A percentile compares a stretch with the other conserved stretches of the same genome.
Evolutionary conservation across 1,140 invertebrate species (phyloP).

Genomic region (Glomeris maerens): DNA sequence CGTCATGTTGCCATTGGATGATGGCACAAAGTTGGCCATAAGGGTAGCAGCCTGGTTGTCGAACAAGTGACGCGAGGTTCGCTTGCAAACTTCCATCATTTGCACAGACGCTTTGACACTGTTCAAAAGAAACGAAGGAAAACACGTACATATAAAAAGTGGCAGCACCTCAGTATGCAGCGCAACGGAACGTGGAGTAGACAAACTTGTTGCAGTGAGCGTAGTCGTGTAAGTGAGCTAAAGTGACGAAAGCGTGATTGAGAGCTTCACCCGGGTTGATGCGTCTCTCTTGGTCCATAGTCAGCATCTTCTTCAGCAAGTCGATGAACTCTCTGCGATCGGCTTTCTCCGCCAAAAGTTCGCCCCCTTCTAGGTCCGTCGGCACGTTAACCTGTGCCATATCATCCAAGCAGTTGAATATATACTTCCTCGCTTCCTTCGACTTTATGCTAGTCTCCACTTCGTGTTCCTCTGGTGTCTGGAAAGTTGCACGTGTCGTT

Average conservation of each 20-base stretch:
- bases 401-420: constrained; percentile 98
- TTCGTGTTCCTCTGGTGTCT: constrained; percentile 96
- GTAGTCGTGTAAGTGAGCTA: constrained; percentile 88
- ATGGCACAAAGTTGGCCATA: constrained; percentile 51
- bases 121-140: too few species aligned
- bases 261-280: constrained; percentile 90
- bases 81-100: constrained; percentile 79
- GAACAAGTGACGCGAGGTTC: constrained; percentile 15
- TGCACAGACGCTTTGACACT: constrained; percentile 79
- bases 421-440: constrained; percentile 98
- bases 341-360: constrained; percentile 87
- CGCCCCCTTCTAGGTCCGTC: constrained; percentile 86
- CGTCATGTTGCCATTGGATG: constrained; percentile 66
- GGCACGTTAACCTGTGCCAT: constrained; percentile 96
- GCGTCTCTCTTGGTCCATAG: constrained; percentile 84
- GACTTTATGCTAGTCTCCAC: constrained; percentile 94
- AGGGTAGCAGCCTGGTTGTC: constrained; percentile 25
- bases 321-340: constrained; percentile 94
- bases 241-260: constrained; percentile 84
- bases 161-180: too few species aligned
- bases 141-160: too few species aligned
- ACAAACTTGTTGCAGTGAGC: constrained; percentile 76
- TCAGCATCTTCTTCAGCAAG: constrained; percentile 90
- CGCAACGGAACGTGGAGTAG: neutral
- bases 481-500: constrained; percentile 16